These are phyloP conservation scores for Babylonia areolata DNA, from an alignment of 1,140 invertebrate species.

Conservation along the genomic window DNA sequence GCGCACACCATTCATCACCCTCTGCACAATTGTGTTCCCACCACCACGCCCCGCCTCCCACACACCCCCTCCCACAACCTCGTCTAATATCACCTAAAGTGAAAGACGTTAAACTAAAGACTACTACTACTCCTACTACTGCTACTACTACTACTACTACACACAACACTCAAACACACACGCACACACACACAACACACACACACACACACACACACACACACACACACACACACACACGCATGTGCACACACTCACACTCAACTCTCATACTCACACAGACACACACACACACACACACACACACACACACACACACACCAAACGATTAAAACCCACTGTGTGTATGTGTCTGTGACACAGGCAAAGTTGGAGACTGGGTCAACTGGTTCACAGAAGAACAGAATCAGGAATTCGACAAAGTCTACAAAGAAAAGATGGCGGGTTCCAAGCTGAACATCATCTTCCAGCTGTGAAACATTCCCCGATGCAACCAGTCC, in stretches of 20 bases:
- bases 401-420: constrained; percentile 47
- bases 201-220: not conserved
- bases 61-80: too few relatives aligned
- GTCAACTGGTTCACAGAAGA: constrained; percentile 49
- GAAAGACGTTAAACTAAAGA: not conserved
- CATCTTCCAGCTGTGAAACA: constrained; percentile 9
- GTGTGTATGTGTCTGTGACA: not conserved
- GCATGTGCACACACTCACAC: not conserved
- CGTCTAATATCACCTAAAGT: not conserved
- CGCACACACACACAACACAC: too few relatives aligned
- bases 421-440: constrained; percentile 33
- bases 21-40: too few relatives aligned
- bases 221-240: not conserved
- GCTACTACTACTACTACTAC: not conserved
- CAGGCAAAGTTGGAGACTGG: constrained; percentile 53
- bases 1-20: too few relatives aligned
- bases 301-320: too few relatives aligned
- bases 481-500: not conserved
- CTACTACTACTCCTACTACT: not conserved
- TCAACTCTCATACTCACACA: too few relatives aligned
- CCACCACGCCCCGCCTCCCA: too few relatives aligned
- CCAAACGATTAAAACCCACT: too few relatives aligned
- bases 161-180: not conserved
- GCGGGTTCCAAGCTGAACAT: constrained; percentile 21
- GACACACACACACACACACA: too few relatives aligned